Evolutionary conservation across 2,888 invertebrate species (phyloP).

Genomic region (Hyalella azteca): DNA sequence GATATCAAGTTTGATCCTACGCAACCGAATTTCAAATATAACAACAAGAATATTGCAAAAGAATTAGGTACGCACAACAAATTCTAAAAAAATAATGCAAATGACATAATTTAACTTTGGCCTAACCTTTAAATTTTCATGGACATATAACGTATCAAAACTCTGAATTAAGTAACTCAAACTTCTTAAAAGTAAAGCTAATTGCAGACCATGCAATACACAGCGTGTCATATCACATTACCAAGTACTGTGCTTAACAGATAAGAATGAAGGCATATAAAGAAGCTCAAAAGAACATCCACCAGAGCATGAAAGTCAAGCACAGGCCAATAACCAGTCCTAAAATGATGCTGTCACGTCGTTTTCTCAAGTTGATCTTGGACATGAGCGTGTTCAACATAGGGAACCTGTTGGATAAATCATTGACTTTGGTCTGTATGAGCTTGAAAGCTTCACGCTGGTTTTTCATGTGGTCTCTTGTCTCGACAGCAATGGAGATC

Average conservation of each 20-base stretch:
- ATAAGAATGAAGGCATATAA: no score
- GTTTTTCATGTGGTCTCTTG: conserved; percentile 87
- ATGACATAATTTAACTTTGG: no score
- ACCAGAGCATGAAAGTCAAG: conserved; percentile 64
- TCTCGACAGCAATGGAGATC: conserved; percentile 95
- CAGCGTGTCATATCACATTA: background rate
- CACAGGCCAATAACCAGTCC: conserved; percentile 68
- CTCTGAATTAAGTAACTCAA: no score
- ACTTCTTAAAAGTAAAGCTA: background rate
- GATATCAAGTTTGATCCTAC: no score
- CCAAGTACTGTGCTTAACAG: background rate
- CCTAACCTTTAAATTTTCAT: no score
- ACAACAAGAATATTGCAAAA: no score
- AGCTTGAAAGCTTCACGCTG: conserved; percentile 89
- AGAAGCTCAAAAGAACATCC: conserved; percentile 50
- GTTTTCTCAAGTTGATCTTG: conserved; percentile 90
- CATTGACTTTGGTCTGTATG: conserved; percentile 90
- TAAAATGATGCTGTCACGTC: conserved; percentile 90
- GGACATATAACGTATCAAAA: no score
- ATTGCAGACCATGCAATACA: background rate
- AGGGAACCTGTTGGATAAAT: conserved; percentile 89
- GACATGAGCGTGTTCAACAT: conserved; percentile 85
- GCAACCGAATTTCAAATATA: no score
- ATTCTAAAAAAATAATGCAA: no score
- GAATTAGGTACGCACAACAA: no score